Evolutionary conservation across 2,113 vertebrate genomes (phyloP).

Genomic region (Tyrannus savana): DNA sequence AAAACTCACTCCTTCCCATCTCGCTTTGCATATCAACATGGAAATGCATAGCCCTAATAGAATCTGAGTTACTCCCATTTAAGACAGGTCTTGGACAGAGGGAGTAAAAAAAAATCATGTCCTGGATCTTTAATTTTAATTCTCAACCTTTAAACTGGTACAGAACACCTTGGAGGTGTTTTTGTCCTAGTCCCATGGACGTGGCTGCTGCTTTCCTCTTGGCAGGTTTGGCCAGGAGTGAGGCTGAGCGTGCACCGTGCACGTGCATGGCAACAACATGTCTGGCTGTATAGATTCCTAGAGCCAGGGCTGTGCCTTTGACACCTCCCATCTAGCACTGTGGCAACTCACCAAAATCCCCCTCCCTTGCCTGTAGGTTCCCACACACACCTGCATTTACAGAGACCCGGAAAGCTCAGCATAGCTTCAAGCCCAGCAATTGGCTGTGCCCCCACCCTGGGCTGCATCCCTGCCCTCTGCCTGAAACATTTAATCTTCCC

Average conservation of each 20-base stretch:
- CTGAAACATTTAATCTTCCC: background rate
- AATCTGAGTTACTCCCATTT: background rate
- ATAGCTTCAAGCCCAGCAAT: background rate
- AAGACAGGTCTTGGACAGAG: background rate
- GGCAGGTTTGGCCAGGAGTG: background rate
- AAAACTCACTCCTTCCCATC: background rate
- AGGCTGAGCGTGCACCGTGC: background rate
- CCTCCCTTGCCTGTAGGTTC: background rate
- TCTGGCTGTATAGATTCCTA: background rate
- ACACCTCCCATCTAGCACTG: too few species aligned
- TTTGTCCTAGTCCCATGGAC: background rate
- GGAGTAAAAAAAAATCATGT: background rate
- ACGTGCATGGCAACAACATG: rapidly evolving
- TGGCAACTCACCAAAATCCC: background rate
- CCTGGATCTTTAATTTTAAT: too few species aligned
- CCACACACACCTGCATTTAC: background rate
- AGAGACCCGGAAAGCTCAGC: background rate
- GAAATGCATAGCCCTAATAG: background rate
- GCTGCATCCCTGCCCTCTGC: background rate
- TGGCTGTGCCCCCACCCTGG: background rate
- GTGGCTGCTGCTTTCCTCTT: background rate
- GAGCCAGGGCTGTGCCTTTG: background rate
- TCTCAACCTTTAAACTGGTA: background rate
- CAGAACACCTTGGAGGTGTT: background rate
- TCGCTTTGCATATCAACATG: rapidly evolving